Base-by-base conservation (phyloP, 1,140 invertebrate genomes). In the Drosophila nasuta region DNA sequence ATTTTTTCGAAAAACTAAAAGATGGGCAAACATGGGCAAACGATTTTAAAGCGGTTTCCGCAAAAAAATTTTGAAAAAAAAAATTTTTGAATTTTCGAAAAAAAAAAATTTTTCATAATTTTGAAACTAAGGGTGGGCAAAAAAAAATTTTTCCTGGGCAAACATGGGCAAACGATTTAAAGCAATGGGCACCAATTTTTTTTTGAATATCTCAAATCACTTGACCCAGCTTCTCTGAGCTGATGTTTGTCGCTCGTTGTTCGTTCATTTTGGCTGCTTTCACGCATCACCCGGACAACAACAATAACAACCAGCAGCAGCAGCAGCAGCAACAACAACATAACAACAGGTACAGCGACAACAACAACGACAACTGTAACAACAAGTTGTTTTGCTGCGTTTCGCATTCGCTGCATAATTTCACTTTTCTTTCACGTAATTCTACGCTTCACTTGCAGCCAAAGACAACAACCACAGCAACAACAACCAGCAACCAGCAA, bases 341-440 rank as follows among this genome's bases (percentile, higher is more conserved):
- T 25, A 51, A 51, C 51, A 52, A 13, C 49, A 52, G 30, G 7
- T 6, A 38, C 8, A 38, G 10, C 8, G 10, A 30, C 7, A 4
- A 25, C 43, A 46, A 13, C 15, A 17, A 46, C 43, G 7, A 38
- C 60, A 71, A 72, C 17, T 65, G 62, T 51, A 72, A 59, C 71
- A 67, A 35, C 74, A 76, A 72, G 52, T 73, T 73, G 62, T 73
- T 25, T 25, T 48, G 62, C 63, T 65, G 70, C 41, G 67, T 75
- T 75, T 77, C 69, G 75, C 64, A 65, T 77, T 77, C 81, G 79
- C 75, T 78, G 75, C 77, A 89, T 88, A 88, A 88, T 88, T 88
- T 88, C 85, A 88, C 85, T 88, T 88, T 88, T 88, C 71, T 69
- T 75, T 89, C 85, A 89, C 81, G 85, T 88, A 88, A 88, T 88